phyloP scores from a whole-genome alignment of 2,113 vertebrate species.

The Thunnus thynnus region DNA sequence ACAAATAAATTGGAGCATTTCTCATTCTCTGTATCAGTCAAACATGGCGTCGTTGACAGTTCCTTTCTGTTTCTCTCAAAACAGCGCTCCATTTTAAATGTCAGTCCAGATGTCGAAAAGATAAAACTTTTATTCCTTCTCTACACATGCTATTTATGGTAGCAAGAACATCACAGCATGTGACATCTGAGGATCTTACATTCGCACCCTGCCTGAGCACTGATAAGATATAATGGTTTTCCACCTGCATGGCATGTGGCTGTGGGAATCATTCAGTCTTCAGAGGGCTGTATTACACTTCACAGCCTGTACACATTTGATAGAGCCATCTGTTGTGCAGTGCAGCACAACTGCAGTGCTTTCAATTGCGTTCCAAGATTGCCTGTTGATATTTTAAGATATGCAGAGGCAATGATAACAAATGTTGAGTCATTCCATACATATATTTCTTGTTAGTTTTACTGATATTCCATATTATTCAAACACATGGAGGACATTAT shows the following conservation, averaged over 20 bases:
- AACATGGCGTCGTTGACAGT: constrained; percentile 3
- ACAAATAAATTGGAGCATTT: background rate
- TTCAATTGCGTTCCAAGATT: constrained; percentile 37
- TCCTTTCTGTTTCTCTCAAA: constrained; percentile 6
- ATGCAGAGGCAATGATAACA: constrained; percentile 8
- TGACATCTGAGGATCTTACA: constrained; percentile 22
- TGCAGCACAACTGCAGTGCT: constrained; percentile 22
- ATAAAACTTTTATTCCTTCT: constrained; percentile 28
- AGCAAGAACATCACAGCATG: constrained; percentile 40
- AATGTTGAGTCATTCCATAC: constrained; percentile 3
- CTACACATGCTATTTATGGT: constrained; percentile 8
- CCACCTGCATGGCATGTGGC: constrained; percentile 51
- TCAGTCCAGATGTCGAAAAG: constrained; percentile 38
- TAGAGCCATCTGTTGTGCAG: constrained; percentile 49
- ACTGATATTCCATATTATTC: background rate
- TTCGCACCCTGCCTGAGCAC: constrained; percentile 35
- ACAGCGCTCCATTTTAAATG: constrained; percentile 40
- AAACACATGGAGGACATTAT: background rate
- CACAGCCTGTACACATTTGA: constrained; percentile 39
- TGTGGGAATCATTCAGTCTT: constrained; percentile 39
- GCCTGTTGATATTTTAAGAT: constrained; percentile 48
- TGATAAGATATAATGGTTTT: constrained; percentile 59
- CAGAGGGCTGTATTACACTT: constrained; percentile 42
- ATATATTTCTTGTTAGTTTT: background rate
- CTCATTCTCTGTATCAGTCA: background rate